A percentile compares a stretch with the other conserved stretches of the same genome.
These are phyloP conservation scores for Brachionus asplanchnoidis DNA, from an alignment of 1,140 invertebrate genomes.

Conservation along the genomic window DNA sequence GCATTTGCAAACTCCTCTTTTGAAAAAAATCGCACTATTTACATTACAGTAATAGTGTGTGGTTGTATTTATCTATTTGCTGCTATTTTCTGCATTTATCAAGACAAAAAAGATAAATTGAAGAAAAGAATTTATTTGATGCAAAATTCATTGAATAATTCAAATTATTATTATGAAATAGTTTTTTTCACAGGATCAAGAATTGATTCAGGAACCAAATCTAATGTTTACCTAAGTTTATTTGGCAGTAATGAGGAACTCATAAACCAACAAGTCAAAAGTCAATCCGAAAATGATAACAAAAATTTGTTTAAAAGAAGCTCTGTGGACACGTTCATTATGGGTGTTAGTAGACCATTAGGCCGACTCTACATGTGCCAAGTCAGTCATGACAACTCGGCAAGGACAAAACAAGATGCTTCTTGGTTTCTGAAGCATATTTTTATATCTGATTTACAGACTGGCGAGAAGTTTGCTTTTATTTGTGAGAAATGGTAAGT, in stretches of 20 bases:
- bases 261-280: neutral
- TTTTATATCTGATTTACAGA: conserved; percentile 60
- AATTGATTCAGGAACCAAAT: conserved; percentile 58
- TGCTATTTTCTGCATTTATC: conserved; percentile 57
- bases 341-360: conserved; percentile 57
- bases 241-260: neutral
- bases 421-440: conserved; percentile 59
- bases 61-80: conserved; percentile 55
- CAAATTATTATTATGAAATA: conserved; percentile 62
- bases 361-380: neutral
- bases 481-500: conserved; percentile 59
- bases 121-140: conserved; percentile 46
- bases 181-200: conserved; percentile 60
- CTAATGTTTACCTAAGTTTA: conserved; percentile 53
- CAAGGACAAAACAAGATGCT: conserved; percentile 51
- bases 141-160: conserved; percentile 57
- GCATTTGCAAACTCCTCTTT: conserved; percentile 58
- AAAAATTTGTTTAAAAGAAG: conserved; percentile 57
- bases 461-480: conserved; percentile 60
- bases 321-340: conserved; percentile 58
- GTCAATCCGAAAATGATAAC: conserved; percentile 42
- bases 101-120: conserved; percentile 59
- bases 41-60: conserved; percentile 60
- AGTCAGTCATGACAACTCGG: conserved; percentile 56
- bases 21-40: conserved; percentile 61